A percentile compares a stretch with the other conserved stretches of the same genome.
Conservation (phyloP, 1,140 invertebrate genomes). For the Bradynema listronoti region DNA sequence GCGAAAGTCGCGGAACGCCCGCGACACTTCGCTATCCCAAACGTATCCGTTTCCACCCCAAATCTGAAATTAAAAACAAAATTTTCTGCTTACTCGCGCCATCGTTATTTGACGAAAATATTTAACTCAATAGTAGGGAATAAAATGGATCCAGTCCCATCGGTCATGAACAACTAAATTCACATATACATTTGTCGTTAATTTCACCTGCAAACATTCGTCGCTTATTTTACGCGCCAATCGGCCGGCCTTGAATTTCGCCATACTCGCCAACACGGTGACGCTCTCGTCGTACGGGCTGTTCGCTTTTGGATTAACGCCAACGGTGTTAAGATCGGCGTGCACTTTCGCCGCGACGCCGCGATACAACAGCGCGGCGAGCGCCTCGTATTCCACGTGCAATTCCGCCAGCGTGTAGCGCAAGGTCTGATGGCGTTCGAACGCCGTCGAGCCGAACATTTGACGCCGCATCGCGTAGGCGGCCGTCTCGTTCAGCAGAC, state of each 20-base stretch:
- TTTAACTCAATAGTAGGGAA: too few relatives aligned
- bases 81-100: neutral
- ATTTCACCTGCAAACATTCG: slow-evolving; percentile 62
- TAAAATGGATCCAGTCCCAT: too few relatives aligned
- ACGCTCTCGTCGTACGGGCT: slow-evolving; percentile 61
- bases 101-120: too few relatives aligned
- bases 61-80: slow-evolving; percentile 48
- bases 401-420: slow-evolving; percentile 64
- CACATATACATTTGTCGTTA: neutral
- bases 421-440: slow-evolving; percentile 63
- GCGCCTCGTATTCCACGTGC: slow-evolving; percentile 63
- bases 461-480: slow-evolving; percentile 62
- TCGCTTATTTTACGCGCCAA: slow-evolving; percentile 62
- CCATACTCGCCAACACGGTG: slow-evolving; percentile 64
- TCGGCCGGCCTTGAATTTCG: slow-evolving; percentile 64
- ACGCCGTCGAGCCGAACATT: slow-evolving; percentile 61
- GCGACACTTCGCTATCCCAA: slow-evolving; percentile 60
- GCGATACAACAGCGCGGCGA: slow-evolving; percentile 62
- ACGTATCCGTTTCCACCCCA: slow-evolving; percentile 67
- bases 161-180: neutral
- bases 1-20: slow-evolving; percentile 63
- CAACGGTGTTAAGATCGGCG: too few relatives aligned
- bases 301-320: slow-evolving; percentile 60
- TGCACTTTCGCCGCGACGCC: slow-evolving; percentile 60
- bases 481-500: slow-evolving; percentile 60